Conservation (phyloP, 2,113 vertebrate genomes). For the Bambusicola thoracicus region DNA sequence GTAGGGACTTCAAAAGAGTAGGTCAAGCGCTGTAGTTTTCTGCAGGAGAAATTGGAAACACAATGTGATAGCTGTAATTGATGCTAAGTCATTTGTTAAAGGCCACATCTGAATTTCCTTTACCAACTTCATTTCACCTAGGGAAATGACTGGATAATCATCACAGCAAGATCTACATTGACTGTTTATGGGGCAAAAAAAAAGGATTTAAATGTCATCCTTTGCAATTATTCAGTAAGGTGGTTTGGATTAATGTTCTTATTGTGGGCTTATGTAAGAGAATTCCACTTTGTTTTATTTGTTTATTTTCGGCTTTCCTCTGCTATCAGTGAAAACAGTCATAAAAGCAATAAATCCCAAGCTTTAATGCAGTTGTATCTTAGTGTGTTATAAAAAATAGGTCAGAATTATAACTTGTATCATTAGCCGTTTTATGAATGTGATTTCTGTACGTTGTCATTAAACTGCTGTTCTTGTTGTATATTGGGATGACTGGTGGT, state of each 20-base stretch:
- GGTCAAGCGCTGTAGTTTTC: constrained; percentile 17
- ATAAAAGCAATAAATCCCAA: background rate
- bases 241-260: background rate
- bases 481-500: background rate
- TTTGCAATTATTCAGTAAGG: background rate
- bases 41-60: background rate
- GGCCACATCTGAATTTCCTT: constrained; percentile 16
- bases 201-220: background rate
- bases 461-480: background rate
- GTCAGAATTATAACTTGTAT: background rate
- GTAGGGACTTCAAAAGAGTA: background rate
- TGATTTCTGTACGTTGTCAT: background rate
- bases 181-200: background rate
- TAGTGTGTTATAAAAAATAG: background rate
- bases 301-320: background rate
- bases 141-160: background rate
- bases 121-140: background rate
- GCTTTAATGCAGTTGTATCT: background rate
- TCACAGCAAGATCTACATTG: background rate
- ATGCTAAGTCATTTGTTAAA: constrained; percentile 38
- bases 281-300: background rate
- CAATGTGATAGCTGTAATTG: background rate
- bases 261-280: background rate
- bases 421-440: background rate
- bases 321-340: background rate